These are phyloP conservation scores for Carettochelys insculpta DNA, from an alignment of 2,113 vertebrate species.

Conservation along the genomic window DNA sequence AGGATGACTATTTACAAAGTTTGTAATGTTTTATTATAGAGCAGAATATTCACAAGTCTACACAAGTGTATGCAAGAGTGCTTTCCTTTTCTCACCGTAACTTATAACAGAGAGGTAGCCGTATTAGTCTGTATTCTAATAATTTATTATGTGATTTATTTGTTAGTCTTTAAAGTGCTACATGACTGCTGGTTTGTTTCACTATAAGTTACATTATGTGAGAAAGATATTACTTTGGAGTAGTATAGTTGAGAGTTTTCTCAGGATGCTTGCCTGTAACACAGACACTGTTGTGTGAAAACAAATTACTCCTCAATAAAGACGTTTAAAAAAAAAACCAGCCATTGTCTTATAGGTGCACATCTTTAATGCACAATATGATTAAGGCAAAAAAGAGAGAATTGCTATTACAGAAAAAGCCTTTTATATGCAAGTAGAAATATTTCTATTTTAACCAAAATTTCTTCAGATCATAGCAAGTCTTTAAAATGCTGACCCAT, in stretches of 20 bases:
- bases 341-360: not conserved
- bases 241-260: not conserved
- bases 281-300: not conserved
- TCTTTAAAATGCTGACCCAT: not conserved
- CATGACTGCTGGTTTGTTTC: too few species aligned
- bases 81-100: not conserved
- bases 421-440: too few species aligned
- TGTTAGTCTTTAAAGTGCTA: too few species aligned
- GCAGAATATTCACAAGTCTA: not conserved
- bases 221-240: not conserved
- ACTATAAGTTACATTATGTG: accelerated
- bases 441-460: not conserved
- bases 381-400: not conserved
- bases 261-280: not conserved
- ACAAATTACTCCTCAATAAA: not conserved
- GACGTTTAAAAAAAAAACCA: not conserved
- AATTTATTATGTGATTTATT: too few species aligned
- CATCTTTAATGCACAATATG: not conserved
- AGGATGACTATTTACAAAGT: not conserved
- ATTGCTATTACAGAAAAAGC: too few species aligned
- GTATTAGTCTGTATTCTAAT: too few species aligned
- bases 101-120: too few species aligned
- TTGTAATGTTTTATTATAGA: not conserved
- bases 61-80: too few species aligned
- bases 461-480: not conserved